Evolutionary conservation across 2,888 invertebrate genomes (phyloP).

Genomic region (Lutraria lutraria): DNA sequence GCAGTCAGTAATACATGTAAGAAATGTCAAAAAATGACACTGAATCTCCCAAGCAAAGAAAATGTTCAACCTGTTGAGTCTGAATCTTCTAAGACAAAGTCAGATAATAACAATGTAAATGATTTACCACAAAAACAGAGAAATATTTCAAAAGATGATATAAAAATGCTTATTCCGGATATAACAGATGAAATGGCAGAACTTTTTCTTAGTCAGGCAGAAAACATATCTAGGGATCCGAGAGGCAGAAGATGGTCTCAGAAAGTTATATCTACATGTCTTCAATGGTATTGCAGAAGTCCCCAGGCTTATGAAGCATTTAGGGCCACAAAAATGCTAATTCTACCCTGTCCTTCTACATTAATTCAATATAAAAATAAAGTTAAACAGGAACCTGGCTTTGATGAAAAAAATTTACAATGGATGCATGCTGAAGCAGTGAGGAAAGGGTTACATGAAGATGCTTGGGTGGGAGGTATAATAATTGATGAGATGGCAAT

Average conservation of each 20-base stretch:
- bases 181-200: conserved; percentile 53
- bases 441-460: conserved; percentile 42
- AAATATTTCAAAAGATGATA: conserved; percentile 31
- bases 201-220: conserved; percentile 50
- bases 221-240: conserved; percentile 49
- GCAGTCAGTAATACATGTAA: conserved; percentile 22
- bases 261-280: conserved; percentile 41
- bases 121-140: background rate
- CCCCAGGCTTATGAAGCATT: conserved; percentile 55
- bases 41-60: conserved; percentile 17
- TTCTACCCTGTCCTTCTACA: conserved; percentile 54
- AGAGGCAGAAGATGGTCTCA: conserved; percentile 55
- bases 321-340: conserved; percentile 36
- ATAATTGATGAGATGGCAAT: conserved; percentile 71
- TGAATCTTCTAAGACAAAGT: no score
- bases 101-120: no score
- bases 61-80: background rate
- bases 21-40: conserved; percentile 56
- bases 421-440: conserved; percentile 71
- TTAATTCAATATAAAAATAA: conserved; percentile 56
- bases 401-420: conserved; percentile 43
- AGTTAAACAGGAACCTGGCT: conserved; percentile 56
- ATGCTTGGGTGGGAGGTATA: conserved; percentile 65
- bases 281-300: conserved; percentile 54
- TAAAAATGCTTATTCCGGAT: conserved; percentile 50